Conservation (phyloP, 2,888 invertebrate species). For the Ceratothoa steindachneri region DNA sequence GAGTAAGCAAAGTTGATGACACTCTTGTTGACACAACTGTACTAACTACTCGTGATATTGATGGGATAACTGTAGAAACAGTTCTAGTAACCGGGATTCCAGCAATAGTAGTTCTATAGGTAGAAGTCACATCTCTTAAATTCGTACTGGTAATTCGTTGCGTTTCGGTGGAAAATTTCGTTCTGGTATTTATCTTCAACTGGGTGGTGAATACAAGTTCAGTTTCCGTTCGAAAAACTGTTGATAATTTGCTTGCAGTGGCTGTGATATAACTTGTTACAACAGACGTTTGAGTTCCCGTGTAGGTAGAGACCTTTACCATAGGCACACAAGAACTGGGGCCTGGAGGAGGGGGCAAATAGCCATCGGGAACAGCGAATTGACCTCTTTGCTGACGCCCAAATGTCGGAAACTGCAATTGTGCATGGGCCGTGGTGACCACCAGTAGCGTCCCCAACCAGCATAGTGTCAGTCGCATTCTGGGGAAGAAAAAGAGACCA, state of each 20-base stretch:
- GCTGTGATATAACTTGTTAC: background rate
- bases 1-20: background rate
- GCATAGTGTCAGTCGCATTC: background rate
- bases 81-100: background rate
- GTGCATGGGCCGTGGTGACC: background rate
- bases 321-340: background rate
- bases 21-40: background rate
- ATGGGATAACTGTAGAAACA: background rate
- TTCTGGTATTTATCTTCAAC: background rate
- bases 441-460: background rate
- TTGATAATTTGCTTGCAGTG: background rate
- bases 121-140: background rate
- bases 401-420: too few relatives aligned
- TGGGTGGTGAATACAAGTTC: background rate
- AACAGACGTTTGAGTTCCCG: background rate
- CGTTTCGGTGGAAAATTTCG: background rate
- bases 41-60: background rate
- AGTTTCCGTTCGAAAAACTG: background rate
- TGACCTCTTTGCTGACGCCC: too few relatives aligned
- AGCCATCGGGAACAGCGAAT: background rate
- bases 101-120: background rate
- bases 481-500: constrained; percentile 6
- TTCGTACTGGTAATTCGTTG: background rate
- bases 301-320: background rate
- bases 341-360: background rate